These are phyloP conservation scores for Hyalella azteca DNA, from an alignment of 2,888 invertebrate species.

Conservation along the genomic window DNA sequence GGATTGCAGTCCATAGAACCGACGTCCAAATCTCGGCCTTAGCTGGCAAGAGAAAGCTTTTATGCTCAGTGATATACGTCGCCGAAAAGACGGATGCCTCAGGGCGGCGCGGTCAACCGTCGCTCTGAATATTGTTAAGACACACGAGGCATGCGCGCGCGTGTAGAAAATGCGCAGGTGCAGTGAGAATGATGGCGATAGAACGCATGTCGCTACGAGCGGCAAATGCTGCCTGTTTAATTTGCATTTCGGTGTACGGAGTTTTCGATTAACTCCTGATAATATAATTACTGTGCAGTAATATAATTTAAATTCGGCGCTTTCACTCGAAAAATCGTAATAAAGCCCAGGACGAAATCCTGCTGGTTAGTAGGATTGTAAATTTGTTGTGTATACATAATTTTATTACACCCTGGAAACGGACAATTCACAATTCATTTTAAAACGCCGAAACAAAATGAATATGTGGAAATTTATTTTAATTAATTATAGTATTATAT, in stretches of 20 bases:
- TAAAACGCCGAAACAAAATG: no score
- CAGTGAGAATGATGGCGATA: not conserved
- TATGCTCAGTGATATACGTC: conserved; percentile 14
- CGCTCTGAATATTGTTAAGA: not conserved
- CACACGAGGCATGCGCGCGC: no score
- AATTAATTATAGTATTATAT: no score
- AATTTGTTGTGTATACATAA: no score
- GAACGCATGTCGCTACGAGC: not conserved
- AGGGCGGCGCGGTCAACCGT: not conserved
- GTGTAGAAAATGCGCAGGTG: not conserved
- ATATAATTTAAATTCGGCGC: not conserved
- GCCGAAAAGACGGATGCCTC: not conserved
- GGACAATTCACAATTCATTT: no score
- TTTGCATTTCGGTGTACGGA: not conserved
- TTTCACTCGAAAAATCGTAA: not conserved
- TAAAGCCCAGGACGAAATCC: not conserved
- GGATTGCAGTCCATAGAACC: not conserved
- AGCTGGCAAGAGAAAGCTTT: not conserved
- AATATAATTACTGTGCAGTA: not conserved
- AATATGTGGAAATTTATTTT: no score
- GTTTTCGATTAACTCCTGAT: not conserved
- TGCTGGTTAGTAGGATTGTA: no score
- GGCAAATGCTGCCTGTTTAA: not conserved
- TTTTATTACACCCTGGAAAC: no score
- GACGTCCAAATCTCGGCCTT: not conserved